Conservation (phyloP, 2,888 invertebrate species). For the Sinohyriopsis cumingii region DNA sequence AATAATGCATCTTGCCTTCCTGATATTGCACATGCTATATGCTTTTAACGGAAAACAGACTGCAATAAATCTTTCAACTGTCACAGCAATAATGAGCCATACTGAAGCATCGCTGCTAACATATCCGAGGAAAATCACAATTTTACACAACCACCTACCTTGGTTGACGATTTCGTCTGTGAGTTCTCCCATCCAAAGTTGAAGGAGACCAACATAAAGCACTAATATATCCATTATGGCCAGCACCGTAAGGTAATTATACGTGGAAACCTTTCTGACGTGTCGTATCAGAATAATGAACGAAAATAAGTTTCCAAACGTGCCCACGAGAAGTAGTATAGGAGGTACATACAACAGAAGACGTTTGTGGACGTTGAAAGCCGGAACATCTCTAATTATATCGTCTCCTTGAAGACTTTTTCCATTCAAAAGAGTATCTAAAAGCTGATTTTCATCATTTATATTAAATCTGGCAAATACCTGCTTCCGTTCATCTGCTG, state of each 20-base stretch:
- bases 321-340: slow-evolving; percentile 65
- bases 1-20: slow-evolving; percentile 43
- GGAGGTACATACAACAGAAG: slow-evolving; percentile 64
- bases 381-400: too few species aligned
- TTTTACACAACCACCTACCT: slow-evolving; percentile 63
- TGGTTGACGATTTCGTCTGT: slow-evolving; percentile 57
- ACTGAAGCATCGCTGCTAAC: slow-evolving; percentile 67
- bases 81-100: slow-evolving; percentile 70
- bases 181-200: slow-evolving; percentile 66
- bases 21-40: slow-evolving; percentile 59
- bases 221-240: slow-evolving; percentile 68
- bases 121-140: slow-evolving; percentile 60
- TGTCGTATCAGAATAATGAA: slow-evolving; percentile 63
- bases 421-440: too few species aligned
- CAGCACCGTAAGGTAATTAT: slow-evolving; percentile 67
- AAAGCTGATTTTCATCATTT: too few species aligned
- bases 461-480: too few species aligned
- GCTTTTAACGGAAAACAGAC: slow-evolving; percentile 68
- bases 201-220: slow-evolving; percentile 67
- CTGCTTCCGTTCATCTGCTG: too few species aligned
- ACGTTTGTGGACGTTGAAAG: too few species aligned
- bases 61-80: slow-evolving; percentile 68
- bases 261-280: slow-evolving; percentile 67
- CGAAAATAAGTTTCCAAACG: slow-evolving; percentile 69
- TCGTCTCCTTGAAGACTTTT: too few species aligned